Base-by-base conservation (phyloP, 2,888 invertebrate genomes). In the Onthophagus sagittarius region DNA sequence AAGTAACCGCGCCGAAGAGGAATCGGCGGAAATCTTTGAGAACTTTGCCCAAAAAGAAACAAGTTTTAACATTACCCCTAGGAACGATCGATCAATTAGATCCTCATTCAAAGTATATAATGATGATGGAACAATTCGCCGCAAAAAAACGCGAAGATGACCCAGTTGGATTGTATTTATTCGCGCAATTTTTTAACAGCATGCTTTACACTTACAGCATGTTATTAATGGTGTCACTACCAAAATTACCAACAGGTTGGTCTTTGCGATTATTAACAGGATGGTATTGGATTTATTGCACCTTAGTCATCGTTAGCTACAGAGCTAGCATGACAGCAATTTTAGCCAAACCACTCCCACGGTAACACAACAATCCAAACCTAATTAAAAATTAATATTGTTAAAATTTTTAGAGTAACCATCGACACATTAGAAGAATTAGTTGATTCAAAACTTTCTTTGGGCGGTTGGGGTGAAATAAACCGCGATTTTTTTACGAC, bases 281-380 rank as follows among this genome's bases (percentile, higher is more conserved):
- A 0, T 95, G 94, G 92, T 95, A 94, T 85, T 95, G 94, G 94
- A 83, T 95, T 0, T 96, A 94, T 82, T 93, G 93, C 80, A 90
- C 94, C 75, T 86, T 95, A 2, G 88, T 95, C 4, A 92, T 93
- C 0, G 93, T 94, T 0, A 90, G 93, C 0, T 96, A 96, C 82
- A 86, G 92, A 80, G 95, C 95, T 0, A 94, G 94, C 79, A 92
- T 95, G 89, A 95, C 94, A 0, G 94, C 95, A 0, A 93, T 94
- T 71, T 85, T 95, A 69, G 93, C 95, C 0, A 92, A 92, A 83
- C 94, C 95, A 31, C 88, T 90, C 0, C 91, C 92, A 9, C 89
- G 89, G 91, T 91, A 84, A 80, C 78, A 74, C 23, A 7, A 71
- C 32, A 33, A 71, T 31, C 1, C 13, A 33, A 65, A 15, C 6